phyloP scores from a whole-genome alignment of 2,888 invertebrate species.

The Hipparchia sbordonii region DNA sequence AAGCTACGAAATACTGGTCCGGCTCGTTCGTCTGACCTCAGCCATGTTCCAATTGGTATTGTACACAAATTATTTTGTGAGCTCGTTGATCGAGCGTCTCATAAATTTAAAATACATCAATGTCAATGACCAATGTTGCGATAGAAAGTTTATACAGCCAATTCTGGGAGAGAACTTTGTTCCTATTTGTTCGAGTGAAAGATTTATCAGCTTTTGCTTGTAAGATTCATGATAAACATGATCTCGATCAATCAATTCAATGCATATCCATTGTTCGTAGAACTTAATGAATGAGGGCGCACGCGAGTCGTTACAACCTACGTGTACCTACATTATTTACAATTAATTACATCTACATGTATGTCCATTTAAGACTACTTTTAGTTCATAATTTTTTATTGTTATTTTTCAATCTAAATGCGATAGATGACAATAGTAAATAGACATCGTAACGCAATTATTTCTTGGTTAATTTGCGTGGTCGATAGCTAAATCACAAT shows the following conservation, averaged over 20 bases:
- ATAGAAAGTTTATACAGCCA: constrained; percentile 48
- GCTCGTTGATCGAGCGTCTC: constrained; percentile 51
- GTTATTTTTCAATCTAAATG: no score
- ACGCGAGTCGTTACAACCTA: neutral
- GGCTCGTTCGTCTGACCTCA: constrained; percentile 66
- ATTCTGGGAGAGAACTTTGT: constrained; percentile 7
- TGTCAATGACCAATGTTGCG: constrained; percentile 57
- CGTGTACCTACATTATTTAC: neutral
- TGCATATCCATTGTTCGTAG: neutral
- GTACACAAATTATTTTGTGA: constrained; percentile 60
- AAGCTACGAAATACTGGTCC: constrained; percentile 58
- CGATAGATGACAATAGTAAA: no score
- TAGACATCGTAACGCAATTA: no score
- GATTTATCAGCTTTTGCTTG: neutral
- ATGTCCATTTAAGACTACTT: no score
- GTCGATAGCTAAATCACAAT: neutral
- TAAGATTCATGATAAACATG: constrained; percentile 3
- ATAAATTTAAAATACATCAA: constrained; percentile 52
- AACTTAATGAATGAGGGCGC: neutral
- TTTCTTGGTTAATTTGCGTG: neutral
- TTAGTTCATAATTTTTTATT: no score
- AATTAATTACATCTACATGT: no score
- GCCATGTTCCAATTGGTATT: constrained; percentile 53
- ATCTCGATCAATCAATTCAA: constrained; percentile 1
- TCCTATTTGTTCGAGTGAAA: neutral